Conservation (phyloP, 2,113 vertebrate genomes). For the Otocyon megalotis region DNA sequence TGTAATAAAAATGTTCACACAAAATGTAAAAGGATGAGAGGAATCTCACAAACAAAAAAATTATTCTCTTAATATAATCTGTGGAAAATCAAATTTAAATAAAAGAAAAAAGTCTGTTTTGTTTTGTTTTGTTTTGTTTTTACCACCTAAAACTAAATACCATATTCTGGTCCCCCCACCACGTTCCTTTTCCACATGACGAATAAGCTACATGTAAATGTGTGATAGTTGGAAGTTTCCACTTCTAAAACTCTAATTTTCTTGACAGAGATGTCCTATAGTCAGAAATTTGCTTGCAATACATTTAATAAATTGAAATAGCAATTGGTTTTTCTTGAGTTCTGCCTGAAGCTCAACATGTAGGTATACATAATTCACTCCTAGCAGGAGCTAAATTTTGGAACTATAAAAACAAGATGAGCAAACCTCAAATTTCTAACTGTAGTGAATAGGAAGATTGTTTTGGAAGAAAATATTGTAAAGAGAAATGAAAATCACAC, state of each 20-base stretch:
- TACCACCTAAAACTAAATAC: not conserved
- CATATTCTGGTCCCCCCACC: not conserved
- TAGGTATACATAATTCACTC: conserved; percentile 22
- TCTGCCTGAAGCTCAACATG: conserved; percentile 48
- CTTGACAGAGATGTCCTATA: conserved; percentile 27
- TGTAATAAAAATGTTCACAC: not conserved
- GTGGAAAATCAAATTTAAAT: not conserved
- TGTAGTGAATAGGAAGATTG: not conserved
- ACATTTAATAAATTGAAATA: conserved; percentile 76
- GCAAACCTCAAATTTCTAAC: conserved; percentile 29
- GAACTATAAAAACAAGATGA: conserved; percentile 1
- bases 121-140: not conserved
- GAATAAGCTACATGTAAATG: conserved; percentile 34
- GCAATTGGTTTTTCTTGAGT: conserved; percentile 63
- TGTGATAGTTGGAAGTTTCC: not conserved
- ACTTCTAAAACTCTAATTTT: conserved; percentile 67
- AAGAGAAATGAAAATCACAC: conserved; percentile 44
- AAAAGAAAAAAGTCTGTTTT: not conserved
- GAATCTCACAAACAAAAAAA: not conserved
- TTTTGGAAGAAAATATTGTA: conserved; percentile 41
- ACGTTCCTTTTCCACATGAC: not conserved
- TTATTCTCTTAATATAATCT: not conserved
- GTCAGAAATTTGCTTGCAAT: conserved; percentile 62
- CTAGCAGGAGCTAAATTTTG: conserved; percentile 17
- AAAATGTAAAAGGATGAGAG: not conserved